phyloP scores from a whole-genome alignment of 1,140 invertebrate species.

The Trichonephila clavipes region DNA sequence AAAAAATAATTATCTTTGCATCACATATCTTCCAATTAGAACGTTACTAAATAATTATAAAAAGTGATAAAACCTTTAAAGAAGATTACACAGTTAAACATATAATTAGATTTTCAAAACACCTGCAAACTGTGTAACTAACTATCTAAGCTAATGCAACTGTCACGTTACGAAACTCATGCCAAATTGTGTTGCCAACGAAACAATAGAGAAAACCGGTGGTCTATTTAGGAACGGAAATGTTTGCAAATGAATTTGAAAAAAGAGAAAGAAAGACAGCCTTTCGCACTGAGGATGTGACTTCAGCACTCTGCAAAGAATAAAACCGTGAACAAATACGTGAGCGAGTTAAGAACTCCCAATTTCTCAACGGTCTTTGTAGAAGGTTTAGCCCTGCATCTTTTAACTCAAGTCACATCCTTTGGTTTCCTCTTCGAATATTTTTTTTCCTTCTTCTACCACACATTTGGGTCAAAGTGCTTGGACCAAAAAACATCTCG shows the following conservation, averaged over 20 bases:
- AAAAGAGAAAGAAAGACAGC: neutral
- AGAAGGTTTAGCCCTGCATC: neutral
- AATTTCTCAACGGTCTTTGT: constrained; percentile 44
- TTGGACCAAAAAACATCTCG: neutral
- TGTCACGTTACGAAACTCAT: neutral
- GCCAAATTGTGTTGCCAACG: neutral
- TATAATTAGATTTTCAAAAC: neutral
- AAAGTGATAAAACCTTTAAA: too few relatives aligned
- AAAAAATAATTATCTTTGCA: too few relatives aligned
- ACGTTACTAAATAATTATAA: too few relatives aligned
- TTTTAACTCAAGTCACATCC: constrained; percentile 35
- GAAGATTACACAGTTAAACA: too few relatives aligned
- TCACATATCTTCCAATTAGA: too few relatives aligned
- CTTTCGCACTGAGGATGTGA: neutral
- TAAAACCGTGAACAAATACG: constrained; percentile 47
- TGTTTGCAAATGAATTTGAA: neutral
- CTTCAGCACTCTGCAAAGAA: neutral
- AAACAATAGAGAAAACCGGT: neutral
- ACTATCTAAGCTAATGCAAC: neutral
- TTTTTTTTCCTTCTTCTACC: neutral
- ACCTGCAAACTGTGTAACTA: neutral
- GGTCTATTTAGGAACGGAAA: neutral
- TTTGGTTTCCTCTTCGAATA: neutral
- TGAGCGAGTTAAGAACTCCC: constrained; percentile 35
- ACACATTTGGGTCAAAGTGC: constrained; percentile 6